Evolutionary conservation across 2,888 invertebrate genomes (phyloP).

Genomic region (Hoplodrina blanda): DNA sequence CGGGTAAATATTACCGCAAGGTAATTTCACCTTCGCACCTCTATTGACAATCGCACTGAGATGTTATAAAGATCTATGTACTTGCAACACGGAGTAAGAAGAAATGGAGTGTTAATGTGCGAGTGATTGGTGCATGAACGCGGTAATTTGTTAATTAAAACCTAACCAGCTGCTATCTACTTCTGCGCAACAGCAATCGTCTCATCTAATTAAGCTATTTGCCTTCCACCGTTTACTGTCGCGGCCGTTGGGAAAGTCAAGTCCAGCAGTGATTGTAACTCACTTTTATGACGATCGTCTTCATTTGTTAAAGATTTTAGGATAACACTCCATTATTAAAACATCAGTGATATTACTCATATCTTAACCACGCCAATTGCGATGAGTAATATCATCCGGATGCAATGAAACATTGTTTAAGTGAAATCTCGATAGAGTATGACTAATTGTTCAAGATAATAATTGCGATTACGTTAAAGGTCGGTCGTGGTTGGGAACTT

Average conservation of each 20-base stretch:
- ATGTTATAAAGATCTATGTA: conserved; percentile 35
- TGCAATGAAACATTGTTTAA: conserved; percentile 57
- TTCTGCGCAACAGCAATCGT: background rate
- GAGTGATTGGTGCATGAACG: background rate
- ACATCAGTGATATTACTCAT: conserved; percentile 40
- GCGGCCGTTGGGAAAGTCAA: too few relatives aligned
- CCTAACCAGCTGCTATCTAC: background rate
- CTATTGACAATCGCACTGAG: conserved; percentile 49
- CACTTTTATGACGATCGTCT: too few relatives aligned
- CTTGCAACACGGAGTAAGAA: conserved; percentile 1
- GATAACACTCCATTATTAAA: conserved; percentile 38
- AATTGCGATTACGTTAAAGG: conserved; percentile 52
- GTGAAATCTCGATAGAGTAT: conserved; percentile 55
- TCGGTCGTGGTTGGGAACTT: conserved; percentile 51
- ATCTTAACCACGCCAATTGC: conserved; percentile 51
- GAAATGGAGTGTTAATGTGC: conserved; percentile 17
- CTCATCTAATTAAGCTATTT: background rate
- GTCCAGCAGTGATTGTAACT: too few relatives aligned
- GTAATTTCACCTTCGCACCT: conserved; percentile 60
- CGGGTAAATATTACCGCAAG: conserved; percentile 33
- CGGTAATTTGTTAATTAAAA: background rate
- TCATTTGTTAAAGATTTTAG: too few relatives aligned
- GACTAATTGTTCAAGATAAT: conserved; percentile 59
- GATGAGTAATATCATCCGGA: conserved; percentile 68
- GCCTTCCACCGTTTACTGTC: too few relatives aligned